Conservation (phyloP, 2,888 invertebrate genomes). For the Euplagia quadripunctaria region DNA sequence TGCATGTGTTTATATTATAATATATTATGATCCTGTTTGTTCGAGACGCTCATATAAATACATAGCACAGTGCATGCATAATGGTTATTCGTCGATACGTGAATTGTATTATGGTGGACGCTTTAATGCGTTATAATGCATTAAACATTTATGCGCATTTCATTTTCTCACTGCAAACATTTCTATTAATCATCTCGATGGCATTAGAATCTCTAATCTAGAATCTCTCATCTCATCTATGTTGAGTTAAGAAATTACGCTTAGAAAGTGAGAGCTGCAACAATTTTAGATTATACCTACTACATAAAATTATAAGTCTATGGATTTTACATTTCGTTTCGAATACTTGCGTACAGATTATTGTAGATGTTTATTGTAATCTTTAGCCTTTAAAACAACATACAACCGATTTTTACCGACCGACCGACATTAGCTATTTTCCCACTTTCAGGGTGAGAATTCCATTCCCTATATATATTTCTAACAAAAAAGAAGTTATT, state of each 20-base stretch:
- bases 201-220: not conserved
- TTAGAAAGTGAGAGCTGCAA: not conserved
- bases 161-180: constrained; percentile 46
- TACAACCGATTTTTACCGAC: too few species aligned
- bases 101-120: constrained; percentile 36
- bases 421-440: too few species aligned
- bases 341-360: not conserved
- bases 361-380: not conserved
- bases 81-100: constrained; percentile 35
- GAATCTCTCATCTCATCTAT: not conserved
- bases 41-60: constrained; percentile 12
- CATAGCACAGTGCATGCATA: constrained; percentile 40
- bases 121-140: constrained; percentile 38
- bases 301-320: too few species aligned
- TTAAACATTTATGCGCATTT: constrained; percentile 47
- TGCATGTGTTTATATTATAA: not conserved
- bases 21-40: not conserved
- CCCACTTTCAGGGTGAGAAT: too few species aligned
- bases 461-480: too few species aligned
- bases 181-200: constrained; percentile 29
- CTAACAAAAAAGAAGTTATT: too few species aligned
- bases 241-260: not conserved
- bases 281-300: not conserved
- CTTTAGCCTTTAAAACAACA: too few species aligned
- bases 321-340: too few species aligned